Evolutionary conservation across 2,113 vertebrate species (phyloP), one percentile per base, ranked within the genome.

Genomic region (Sakesphorus luctuosus): DNA sequence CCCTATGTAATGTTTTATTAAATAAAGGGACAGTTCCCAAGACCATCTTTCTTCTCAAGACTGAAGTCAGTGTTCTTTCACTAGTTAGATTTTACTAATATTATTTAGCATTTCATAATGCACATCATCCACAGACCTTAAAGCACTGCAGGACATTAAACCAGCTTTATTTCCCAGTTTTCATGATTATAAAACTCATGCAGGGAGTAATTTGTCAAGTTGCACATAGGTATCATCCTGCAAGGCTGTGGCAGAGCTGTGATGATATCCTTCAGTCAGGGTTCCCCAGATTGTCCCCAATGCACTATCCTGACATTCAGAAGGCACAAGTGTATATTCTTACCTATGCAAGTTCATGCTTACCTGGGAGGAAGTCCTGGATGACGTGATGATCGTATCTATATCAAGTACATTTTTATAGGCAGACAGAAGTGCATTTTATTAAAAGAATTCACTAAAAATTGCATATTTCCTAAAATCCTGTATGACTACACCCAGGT

Each of bases 161-260:
- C 94, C 86, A 92, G 33, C 44, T 74, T 96, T 89, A 65, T 93
- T 81, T 91, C 35, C 33, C 47, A 50, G 36, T 92, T 92, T 95
- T 89, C 36, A 47, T 75, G 65, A 62, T 69, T 72, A 74, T 85
- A 68, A 96, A 92, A 84, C 49, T 91, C 66, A 33, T 40, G 25
- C 53, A 79, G 52, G 58, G 84, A 82, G 19, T 66, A 6, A 66
- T 90, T 84, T 87, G 19, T 88, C 90, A 92, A 35, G 31, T 36
- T 90, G 63, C 74, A 84, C 76, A 31, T 58, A 77, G 63, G 40
- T 69, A 61, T 77, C 63, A 50, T 63, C 63, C 43, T 74, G 35
- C 33, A 77, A 63, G 35, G 44, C 55, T 43, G 1, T 43, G 50
- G 56, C 73, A 89, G 56, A 67, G 35, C 59, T 82, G 6, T 43